Evolutionary conservation across 2,888 invertebrate genomes (phyloP).

Genomic region (Pardosa pseudoannulata): DNA sequence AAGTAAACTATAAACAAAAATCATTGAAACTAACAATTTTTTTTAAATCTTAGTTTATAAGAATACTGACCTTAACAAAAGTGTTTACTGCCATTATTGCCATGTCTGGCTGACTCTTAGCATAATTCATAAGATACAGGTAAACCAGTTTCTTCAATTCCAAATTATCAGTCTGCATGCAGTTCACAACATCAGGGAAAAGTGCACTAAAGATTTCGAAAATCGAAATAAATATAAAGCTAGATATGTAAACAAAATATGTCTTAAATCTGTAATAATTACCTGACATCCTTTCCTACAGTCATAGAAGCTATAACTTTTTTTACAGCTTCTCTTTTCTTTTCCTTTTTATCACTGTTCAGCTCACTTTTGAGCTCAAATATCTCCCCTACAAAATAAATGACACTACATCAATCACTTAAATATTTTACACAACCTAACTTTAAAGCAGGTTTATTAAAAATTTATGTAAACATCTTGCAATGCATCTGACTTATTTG

Average conservation of each 20-base stretch:
- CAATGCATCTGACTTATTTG: too few relatives aligned
- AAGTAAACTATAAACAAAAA: too few relatives aligned
- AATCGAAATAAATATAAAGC: neutral
- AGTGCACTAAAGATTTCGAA: constrained; percentile 83
- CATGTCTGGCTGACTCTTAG: constrained; percentile 99
- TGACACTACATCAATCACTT: neutral
- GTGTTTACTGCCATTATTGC: constrained; percentile 99
- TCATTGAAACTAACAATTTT: too few relatives aligned
- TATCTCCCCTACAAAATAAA: constrained; percentile 85
- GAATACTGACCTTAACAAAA: constrained; percentile 91
- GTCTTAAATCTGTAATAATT: neutral
- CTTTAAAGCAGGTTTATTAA: neutral
- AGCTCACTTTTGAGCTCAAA: constrained; percentile 99
- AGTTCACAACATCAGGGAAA: constrained; percentile 99
- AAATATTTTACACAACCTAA: too few relatives aligned
- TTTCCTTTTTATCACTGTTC: constrained; percentile 99
- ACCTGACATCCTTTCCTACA: constrained; percentile 97
- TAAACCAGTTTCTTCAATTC: constrained; percentile 99
- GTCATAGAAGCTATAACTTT: constrained; percentile 99
- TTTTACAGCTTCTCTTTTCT: constrained; percentile 99
- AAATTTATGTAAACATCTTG: neutral
- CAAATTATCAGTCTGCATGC: constrained; percentile 99
- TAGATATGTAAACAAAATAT: neutral
- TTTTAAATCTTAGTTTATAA: too few relatives aligned
- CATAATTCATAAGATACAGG: constrained; percentile 99